A percentile compares a stretch with the other conserved stretches of the same genome.
Evolutionary conservation across 2,797 vertebrate genomes (phyloP).

Genomic region (Anomalospiza imberbis): DNA sequence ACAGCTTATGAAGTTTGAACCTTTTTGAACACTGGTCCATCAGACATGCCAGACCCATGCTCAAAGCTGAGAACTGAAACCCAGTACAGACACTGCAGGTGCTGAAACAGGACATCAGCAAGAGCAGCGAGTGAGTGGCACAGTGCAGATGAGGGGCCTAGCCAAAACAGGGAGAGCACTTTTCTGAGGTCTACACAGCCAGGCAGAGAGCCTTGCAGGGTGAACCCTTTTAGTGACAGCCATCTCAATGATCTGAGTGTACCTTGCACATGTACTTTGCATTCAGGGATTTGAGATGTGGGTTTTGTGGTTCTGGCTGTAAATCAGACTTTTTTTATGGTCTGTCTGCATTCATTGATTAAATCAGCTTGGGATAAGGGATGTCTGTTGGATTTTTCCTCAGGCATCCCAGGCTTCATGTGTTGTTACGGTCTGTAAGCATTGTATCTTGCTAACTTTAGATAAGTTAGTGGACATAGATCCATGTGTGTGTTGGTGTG

Average conservation of each 20-base stretch:
- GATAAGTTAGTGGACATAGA: not conserved
- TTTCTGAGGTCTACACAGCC: not conserved
- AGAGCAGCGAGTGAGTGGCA: not conserved
- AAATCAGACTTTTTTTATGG: not conserved
- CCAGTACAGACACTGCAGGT: not conserved
- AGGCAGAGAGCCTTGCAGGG: not conserved
- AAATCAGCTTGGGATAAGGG: not conserved
- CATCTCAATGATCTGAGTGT: not conserved
- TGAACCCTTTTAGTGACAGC: not conserved
- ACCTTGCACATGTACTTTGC: too few relatives aligned
- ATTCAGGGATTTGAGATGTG: not conserved
- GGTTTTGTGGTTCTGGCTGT: not conserved
- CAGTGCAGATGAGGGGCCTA: not conserved
- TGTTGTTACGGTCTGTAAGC: not conserved
- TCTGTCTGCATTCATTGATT: not conserved
- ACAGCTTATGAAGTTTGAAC: not conserved
- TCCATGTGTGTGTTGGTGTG: not conserved
- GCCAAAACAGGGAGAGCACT: not conserved
- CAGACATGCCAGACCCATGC: not conserved
- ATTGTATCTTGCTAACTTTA: not conserved
- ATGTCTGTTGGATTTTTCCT: not conserved
- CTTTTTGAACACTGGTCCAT: not conserved
- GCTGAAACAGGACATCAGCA: rapidly evolving
- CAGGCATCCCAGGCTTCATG: not conserved
- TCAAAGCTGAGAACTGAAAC: not conserved